A percentile compares a stretch with the other conserved stretches of the same genome.
Conservation (phyloP, 2,113 vertebrate genomes). For the Xyliphius kryptos region DNA sequence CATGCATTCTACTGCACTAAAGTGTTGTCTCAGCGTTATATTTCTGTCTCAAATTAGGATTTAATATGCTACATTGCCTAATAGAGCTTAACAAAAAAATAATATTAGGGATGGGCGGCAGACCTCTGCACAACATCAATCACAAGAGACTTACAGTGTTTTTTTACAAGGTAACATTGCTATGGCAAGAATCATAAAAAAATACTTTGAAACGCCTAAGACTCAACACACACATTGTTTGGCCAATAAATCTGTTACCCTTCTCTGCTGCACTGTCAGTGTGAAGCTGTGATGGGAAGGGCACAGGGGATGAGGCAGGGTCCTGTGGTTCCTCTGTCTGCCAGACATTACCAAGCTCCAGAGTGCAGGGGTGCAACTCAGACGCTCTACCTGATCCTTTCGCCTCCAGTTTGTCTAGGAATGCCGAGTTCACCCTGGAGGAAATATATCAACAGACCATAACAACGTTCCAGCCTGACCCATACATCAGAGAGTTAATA, state of each 20-base stretch:
- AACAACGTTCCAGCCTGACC: constrained; percentile 21
- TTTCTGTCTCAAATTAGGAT: too few species aligned
- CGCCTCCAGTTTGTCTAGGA: constrained; percentile 70
- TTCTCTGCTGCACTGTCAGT: constrained; percentile 26
- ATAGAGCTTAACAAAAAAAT: constrained; percentile 19
- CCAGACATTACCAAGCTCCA: constrained; percentile 17
- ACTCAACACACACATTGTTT: constrained; percentile 52
- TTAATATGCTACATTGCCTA: constrained; percentile 7
- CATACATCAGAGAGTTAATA: too few species aligned
- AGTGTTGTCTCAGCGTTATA: too few species aligned
- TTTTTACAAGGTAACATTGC: constrained; percentile 14
- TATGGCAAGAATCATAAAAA: constrained; percentile 35
- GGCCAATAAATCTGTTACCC: constrained; percentile 37
- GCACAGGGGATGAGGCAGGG: constrained; percentile 20
- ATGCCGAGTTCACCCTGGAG: constrained; percentile 76
- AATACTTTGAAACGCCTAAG: constrained; percentile 50
- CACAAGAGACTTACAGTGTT: constrained; percentile 36
- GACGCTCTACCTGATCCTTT: constrained; percentile 36
- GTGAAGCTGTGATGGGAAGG: constrained; percentile 28
- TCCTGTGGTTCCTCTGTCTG: constrained; percentile 16
- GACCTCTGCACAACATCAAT: constrained; percentile 32
- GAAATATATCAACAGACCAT: constrained; percentile 23
- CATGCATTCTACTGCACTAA: neutral
- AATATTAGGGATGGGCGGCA: constrained; percentile 11
- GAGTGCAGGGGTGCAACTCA: neutral